Evolutionary conservation across 2,797 vertebrate genomes (phyloP).

Genomic region (Acrocephalus scirpaceus): DNA sequence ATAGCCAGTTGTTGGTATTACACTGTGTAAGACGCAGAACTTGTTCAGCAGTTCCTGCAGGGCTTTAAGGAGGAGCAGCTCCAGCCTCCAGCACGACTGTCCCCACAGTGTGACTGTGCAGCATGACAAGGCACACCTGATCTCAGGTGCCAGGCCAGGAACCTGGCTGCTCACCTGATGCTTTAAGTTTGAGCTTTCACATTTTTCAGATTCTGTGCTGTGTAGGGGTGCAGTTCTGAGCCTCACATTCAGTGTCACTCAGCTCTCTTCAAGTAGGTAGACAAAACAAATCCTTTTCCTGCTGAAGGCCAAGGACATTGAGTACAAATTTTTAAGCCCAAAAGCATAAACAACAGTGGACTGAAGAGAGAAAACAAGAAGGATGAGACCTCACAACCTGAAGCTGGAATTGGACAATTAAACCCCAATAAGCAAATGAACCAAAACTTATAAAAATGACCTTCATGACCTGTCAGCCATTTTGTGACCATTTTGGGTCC

Average conservation of each 20-base stretch:
- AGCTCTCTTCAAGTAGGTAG: neutral
- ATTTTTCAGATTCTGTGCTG: neutral
- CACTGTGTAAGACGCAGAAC: neutral
- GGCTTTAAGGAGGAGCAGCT: neutral
- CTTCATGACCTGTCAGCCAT: neutral
- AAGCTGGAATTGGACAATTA: neutral
- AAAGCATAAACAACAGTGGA: neutral
- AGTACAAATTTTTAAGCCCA: neutral
- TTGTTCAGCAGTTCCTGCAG: neutral
- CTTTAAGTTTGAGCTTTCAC: neutral
- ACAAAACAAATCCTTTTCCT: neutral
- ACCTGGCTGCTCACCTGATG: neutral
- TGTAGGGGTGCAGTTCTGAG: neutral
- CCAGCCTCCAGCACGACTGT: neutral
- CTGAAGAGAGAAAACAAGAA: neutral
- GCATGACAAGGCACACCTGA: accelerated
- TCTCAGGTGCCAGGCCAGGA: neutral
- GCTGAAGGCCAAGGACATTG: neutral
- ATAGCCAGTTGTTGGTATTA: accelerated
- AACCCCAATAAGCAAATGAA: neutral
- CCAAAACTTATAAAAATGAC: neutral
- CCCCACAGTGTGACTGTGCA: accelerated
- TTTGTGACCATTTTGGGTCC: neutral
- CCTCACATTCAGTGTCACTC: no score
- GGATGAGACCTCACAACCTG: neutral